Evolutionary conservation across 2,888 invertebrate species (phyloP), one percentile per base, ranked within the genome.

Genomic region (Scaptomyza polygonia): DNA sequence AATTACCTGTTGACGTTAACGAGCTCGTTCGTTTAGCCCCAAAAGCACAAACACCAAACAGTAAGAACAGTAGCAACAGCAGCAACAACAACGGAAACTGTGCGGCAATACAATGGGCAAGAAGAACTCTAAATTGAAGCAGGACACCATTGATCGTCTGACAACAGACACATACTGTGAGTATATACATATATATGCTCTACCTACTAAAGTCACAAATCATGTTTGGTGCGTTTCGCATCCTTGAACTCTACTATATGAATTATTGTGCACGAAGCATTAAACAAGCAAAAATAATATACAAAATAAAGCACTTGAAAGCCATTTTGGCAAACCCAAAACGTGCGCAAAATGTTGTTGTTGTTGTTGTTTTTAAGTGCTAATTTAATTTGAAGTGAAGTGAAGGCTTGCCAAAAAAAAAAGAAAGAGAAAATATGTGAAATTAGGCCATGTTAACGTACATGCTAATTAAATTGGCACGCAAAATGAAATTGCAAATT

Each of bases 41-140:
- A 21, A n/a, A 43, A 14, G 16, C 18, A 32, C 6, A 30, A 7
- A 16, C 1, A 27, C 21, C 21, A 21, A 0, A 21, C 21, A 21
- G 21, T 1, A 0, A 14, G 0, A 11, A 27, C 30, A 12, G 8
- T 3, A 30, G 16, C 7, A 18, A 49, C 2, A 49, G 3, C 5
- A 36, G 2, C 36, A 59, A 14, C 18, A 14, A 16, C 44, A 47
- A 49, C 63, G 52, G 88, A 83, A 82, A 12, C 30, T 42, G 8
- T 4, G 14, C 67, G 45, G 42, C 64, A 32, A 14, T 81, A 94
- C 93, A 88, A 98, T 98, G 98, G 98, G 98, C 90, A 98, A 98
- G 94, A 97, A 97, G 93, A 97, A 97, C 91, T 98, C 97, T 63
- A 98, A 98, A 93, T 95, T 98, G 92, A 98, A 97, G 94, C 96